Evolutionary conservation across 2,797 vertebrate genomes (phyloP), one percentile per base, ranked within the genome.

Genomic region (Lithobates pipiens): DNA sequence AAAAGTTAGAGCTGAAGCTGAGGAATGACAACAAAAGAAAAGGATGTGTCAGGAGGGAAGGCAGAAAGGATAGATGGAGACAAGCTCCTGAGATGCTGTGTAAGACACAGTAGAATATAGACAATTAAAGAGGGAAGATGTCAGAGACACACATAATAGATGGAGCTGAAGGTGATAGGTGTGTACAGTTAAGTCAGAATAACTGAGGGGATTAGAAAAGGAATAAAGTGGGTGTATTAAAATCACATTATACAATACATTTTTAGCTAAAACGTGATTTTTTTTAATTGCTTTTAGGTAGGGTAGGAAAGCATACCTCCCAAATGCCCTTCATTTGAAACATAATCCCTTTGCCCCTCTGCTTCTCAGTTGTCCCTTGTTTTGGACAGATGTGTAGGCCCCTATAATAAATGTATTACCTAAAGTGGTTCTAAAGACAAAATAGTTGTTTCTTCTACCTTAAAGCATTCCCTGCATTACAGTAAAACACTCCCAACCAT

Each of bases 131-230:
- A 21, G 27, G 36, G 29, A 46, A 78, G 34, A 39, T 39, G 65
- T 78, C 61, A 78, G 61, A 39, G 54, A 68, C n/a, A 44, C 29
- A 44, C 29, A 78, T 78, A 78, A 78, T 78, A 68, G 63, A 68
- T 44, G 16, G 63, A 44, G 61, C 36, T 67, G 16, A 42, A 44
- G 76, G 76, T 65, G n/a, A 78, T 44, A 78, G 25, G 76, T 68
- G n/a, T 68, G n/a, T 2, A 27, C 27, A 71, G 7, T 42, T n/a
- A 27, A 16, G 13, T 15, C 13, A 68, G 63, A 78, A 68, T 68
- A 78, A 78, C 36, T 61, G 54, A 61, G 6, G 23, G 5, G 7
- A 61, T 9, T 61, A 18, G 54, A 61, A 57, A 57, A 61, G 21
- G 5, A 61, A 61, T n/a, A 61, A 61, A 61, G 8, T 11, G 54